Percentiles rank a stretch among this genome's conserved stretches.
Evolutionary conservation across 2,113 vertebrate genomes (phyloP).

Genomic region (Aramus guarauna): DNA sequence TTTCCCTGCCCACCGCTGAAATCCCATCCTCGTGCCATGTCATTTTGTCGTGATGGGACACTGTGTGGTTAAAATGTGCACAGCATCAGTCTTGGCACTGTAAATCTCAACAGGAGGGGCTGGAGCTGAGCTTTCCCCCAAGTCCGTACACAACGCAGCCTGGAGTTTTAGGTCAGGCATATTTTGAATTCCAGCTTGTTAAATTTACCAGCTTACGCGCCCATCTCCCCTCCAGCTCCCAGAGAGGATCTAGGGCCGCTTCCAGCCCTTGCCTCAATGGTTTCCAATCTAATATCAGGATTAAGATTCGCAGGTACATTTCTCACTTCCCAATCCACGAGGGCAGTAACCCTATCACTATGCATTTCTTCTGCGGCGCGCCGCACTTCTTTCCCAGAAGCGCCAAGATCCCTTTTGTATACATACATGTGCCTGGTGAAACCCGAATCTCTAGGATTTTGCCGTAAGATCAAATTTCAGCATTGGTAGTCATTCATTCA

Average conservation of each 20-base stretch:
- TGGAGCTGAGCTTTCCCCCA: background rate
- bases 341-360: background rate
- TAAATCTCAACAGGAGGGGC: background rate
- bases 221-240: background rate
- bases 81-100: rapidly evolving
- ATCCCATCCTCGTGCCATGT: rapidly evolving
- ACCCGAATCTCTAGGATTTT: background rate
- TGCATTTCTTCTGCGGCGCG: background rate
- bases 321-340: background rate
- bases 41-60: background rate
- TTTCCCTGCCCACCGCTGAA: background rate
- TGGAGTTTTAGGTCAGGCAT: background rate
- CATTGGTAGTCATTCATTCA: background rate
- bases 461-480: background rate
- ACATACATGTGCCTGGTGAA: rapidly evolving
- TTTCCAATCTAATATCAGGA: background rate
- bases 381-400: background rate
- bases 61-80: background rate
- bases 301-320: background rate
- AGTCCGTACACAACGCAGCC: background rate
- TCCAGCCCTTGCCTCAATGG: background rate
- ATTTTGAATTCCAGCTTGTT: conserved; percentile 36
- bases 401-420: background rate
- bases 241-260: background rate
- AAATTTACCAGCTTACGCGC: background rate